Conservation (phyloP, 2,113 vertebrate genomes). For the Mola mola region DNA sequence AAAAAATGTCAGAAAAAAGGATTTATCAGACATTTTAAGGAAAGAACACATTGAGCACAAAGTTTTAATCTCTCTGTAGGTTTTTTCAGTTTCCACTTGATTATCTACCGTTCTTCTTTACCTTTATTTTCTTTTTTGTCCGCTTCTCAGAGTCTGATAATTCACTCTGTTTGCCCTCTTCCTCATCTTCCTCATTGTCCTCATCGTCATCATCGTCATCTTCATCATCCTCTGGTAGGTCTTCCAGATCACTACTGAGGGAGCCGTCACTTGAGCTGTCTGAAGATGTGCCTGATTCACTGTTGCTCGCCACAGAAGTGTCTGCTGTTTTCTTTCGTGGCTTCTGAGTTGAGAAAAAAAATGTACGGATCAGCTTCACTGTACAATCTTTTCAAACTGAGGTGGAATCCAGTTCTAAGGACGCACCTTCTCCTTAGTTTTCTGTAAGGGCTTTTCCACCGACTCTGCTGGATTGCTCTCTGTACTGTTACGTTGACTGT, state of each 20-base stretch:
- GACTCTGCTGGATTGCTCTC: conserved; percentile 83
- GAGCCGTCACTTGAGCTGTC: conserved; percentile 96
- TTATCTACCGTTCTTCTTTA: conserved; percentile 52
- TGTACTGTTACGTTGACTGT: conserved; percentile 82
- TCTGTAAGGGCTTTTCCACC: conserved; percentile 83
- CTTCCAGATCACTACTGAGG: conserved; percentile 95
- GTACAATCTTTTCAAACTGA: conserved; percentile 1
- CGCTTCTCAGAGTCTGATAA: conserved; percentile 91
- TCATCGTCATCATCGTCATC: conserved; percentile 86
- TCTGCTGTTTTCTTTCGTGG: conserved; percentile 89
- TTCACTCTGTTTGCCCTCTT: conserved; percentile 91
- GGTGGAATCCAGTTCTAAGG: neutral
- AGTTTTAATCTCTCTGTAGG: too few relatives aligned
- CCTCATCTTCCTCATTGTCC: conserved; percentile 88
- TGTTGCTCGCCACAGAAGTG: conserved; percentile 89
- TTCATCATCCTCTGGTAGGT: conserved; percentile 93
- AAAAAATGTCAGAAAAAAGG: conserved; percentile 22
- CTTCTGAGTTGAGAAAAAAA: conserved; percentile 80
- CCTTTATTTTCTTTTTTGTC: conserved; percentile 90
- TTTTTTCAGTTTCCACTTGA: too few relatives aligned
- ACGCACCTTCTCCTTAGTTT: conserved; percentile 94
- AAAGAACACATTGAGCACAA: conserved; percentile 1
- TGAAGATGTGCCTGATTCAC: conserved; percentile 93
- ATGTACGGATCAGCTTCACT: conserved; percentile 9
- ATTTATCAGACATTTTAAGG: conserved; percentile 20